Percentiles rank a stretch among this genome's conserved stretches.
Evolutionary conservation across 2,888 invertebrate species (phyloP).

Genomic region (Synanthedon tipuliformis): DNA sequence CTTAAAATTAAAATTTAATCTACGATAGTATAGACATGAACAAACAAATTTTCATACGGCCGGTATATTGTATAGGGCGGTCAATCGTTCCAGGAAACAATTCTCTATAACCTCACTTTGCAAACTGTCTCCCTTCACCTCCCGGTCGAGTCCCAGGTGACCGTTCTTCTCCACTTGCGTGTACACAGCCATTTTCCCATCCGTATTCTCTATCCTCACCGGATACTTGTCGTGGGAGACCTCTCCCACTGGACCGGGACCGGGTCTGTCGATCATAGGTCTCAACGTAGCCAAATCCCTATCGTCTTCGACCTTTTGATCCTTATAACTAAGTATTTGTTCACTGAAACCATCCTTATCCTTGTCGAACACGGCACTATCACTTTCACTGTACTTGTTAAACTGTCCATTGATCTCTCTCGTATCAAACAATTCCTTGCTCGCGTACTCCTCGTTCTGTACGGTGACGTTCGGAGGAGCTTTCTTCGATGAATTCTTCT

Average conservation of each 20-base stretch:
- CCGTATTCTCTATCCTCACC: constrained; percentile 30
- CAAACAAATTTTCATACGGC: constrained; percentile 24
- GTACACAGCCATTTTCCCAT: constrained; percentile 44
- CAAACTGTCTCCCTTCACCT: constrained; percentile 23
- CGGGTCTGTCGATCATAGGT: constrained; percentile 19
- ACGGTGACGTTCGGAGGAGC: constrained; percentile 48
- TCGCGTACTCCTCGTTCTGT: constrained; percentile 19
- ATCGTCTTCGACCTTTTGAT: constrained; percentile 17
- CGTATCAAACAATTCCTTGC: constrained; percentile 28
- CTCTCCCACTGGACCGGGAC: constrained; percentile 10
- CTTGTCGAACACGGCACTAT: constrained; percentile 7
- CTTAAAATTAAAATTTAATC: too few species aligned
- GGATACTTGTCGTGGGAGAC: constrained; percentile 16
- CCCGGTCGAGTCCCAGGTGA: constrained; percentile 32
- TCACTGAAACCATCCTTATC: constrained; percentile 12
- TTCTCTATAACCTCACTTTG: constrained; percentile 38
- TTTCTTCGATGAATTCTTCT: constrained; percentile 19
- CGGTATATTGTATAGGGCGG: constrained; percentile 51
- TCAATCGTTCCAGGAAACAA: constrained; percentile 43
- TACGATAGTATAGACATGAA: background rate
- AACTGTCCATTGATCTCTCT: constrained; percentile 15
- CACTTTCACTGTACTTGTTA: constrained; percentile 35
- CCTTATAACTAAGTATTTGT: constrained; percentile 18
- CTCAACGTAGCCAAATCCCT: constrained; percentile 31
- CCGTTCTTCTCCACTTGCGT: constrained; percentile 40